These are phyloP conservation scores for Sebastes vulpes DNA, from an alignment of 2,797 vertebrate genomes.

Conservation along the genomic window DNA sequence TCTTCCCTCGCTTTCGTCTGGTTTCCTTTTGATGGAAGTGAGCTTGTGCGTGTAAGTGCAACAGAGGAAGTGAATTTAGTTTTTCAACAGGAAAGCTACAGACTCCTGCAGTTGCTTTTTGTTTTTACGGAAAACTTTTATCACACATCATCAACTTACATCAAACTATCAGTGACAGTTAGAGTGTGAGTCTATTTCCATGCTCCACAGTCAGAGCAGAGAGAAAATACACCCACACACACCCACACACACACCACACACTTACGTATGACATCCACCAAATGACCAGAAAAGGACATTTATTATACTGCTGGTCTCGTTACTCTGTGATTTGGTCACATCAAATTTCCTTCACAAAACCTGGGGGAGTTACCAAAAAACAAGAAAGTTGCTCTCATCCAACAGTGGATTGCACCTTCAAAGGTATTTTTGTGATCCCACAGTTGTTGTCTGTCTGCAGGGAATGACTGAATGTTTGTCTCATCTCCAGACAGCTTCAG, in stretches of 20 bases:
- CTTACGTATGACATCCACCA: neutral
- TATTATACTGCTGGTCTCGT: neutral
- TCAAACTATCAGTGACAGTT: neutral
- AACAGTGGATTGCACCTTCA: neutral
- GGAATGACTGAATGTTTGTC: neutral
- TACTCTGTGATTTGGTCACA: neutral
- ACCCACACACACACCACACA: neutral
- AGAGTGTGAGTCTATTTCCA: neutral
- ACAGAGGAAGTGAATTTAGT: neutral
- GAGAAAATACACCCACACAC: neutral
- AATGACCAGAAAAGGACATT: neutral
- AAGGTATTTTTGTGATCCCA: neutral
- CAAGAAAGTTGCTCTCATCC: neutral
- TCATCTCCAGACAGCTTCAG: neutral
- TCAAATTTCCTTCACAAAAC: neutral
- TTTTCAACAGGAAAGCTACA: neutral
- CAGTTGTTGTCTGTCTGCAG: neutral
- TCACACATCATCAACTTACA: conserved; percentile 1
- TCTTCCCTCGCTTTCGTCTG: neutral
- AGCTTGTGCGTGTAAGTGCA: neutral
- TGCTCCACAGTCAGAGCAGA: neutral
- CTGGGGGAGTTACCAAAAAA: neutral
- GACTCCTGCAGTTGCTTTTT: neutral
- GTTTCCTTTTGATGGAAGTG: neutral
- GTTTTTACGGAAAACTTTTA: conserved; percentile 6